A percentile compares a stretch with the other conserved stretches of the same genome.
Evolutionary conservation across 2,113 vertebrate species (phyloP).

Genomic region (Paratilapia polleni): DNA sequence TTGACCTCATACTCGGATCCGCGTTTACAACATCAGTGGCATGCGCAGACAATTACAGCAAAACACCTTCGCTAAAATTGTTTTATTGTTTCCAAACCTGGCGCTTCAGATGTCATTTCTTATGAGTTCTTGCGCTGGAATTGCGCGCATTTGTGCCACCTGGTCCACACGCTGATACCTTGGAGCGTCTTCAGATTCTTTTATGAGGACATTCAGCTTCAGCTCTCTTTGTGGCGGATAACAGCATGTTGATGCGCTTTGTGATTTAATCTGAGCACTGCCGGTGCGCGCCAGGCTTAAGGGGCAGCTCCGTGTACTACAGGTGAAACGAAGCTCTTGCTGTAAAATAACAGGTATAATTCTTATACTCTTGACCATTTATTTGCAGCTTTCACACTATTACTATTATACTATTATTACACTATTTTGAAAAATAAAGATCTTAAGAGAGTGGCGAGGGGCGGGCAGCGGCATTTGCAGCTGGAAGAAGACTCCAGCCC

Average conservation of each 20-base stretch:
- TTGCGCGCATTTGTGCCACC: background rate
- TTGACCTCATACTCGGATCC: constrained; percentile 69
- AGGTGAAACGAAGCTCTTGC: background rate
- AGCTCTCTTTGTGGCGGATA: constrained; percentile 47
- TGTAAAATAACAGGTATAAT: background rate
- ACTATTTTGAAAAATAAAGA: background rate
- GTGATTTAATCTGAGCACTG: constrained; percentile 40
- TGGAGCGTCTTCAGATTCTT: constrained; percentile 17
- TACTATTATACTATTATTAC: no score
- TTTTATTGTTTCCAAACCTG: constrained; percentile 40
- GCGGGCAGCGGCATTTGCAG: background rate
- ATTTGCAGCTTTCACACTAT: background rate
- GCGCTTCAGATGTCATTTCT: background rate
- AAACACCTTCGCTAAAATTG: background rate
- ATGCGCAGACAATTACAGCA: constrained; percentile 44
- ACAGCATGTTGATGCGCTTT: constrained; percentile 52
- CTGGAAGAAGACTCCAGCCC: constrained; percentile 28
- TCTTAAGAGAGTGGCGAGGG: background rate
- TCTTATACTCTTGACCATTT: background rate
- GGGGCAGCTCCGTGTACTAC: background rate
- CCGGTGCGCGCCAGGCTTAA: constrained; percentile 11
- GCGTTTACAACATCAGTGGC: constrained; percentile 63
- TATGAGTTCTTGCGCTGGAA: background rate
- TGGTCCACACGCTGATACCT: constrained; percentile 2
- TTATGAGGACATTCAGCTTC: constrained; percentile 45